phyloP scores from a whole-genome alignment of 2,888 invertebrate genomes.

The Tupiocoris notatus region DNA sequence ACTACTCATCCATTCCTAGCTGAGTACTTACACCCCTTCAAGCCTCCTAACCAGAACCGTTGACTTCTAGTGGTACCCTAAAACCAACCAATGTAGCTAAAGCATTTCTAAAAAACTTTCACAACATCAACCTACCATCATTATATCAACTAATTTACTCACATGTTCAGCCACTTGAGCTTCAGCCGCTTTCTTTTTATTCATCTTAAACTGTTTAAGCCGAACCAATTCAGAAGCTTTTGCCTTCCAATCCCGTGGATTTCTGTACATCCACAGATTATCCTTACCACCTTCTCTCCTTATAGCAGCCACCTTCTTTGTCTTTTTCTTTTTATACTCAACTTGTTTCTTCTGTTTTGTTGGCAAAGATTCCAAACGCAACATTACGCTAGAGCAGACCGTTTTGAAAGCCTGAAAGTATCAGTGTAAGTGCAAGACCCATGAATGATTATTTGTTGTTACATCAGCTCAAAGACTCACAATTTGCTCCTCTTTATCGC shows the following conservation, averaged over 20 bases:
- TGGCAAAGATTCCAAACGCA: conserved; percentile 2
- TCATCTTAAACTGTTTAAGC: not conserved
- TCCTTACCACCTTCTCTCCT: conserved; percentile 14
- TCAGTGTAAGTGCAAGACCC: not conserved
- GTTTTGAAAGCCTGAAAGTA: conserved; percentile 14
- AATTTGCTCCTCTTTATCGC: conserved; percentile 9
- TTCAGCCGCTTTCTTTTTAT: conserved; percentile 14
- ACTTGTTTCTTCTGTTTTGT: not conserved
- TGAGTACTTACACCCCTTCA: no score
- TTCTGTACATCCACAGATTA: conserved; percentile 40
- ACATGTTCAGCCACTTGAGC: conserved; percentile 1
- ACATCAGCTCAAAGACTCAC: not conserved
- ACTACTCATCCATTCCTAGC: no score
- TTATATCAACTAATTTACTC: no score
- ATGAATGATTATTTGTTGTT: no score
- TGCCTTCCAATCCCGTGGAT: conserved; percentile 27
- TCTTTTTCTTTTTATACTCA: conserved; percentile 32
- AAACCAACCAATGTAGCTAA: no score
- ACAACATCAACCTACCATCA: no score
- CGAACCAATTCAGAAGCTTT: conserved; percentile 35
- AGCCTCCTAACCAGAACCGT: no score
- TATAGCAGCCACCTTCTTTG: not conserved
- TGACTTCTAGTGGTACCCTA: no score
- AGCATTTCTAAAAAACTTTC: no score
- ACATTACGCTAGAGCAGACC: not conserved